A percentile compares a stretch with the other conserved stretches of the same genome.
Conservation (phyloP, 2,888 invertebrate genomes). For the Apotomis capreana region DNA sequence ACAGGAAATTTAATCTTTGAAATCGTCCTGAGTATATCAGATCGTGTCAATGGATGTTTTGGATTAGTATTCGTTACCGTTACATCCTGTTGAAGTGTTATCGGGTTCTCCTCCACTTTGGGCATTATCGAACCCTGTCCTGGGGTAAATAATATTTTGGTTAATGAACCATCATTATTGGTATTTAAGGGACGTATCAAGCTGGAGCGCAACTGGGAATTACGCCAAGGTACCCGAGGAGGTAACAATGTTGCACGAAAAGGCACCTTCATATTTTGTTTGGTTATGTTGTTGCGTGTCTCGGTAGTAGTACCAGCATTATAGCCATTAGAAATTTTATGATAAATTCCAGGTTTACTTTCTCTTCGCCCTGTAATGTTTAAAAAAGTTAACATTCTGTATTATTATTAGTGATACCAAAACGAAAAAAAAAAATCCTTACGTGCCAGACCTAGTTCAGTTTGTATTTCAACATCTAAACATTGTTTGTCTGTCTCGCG, state of each 20-base stretch:
- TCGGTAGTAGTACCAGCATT: neutral
- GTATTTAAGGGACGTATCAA: neutral
- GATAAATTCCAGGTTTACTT: neutral
- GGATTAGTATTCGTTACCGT: conserved; percentile 50
- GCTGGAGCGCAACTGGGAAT: neutral
- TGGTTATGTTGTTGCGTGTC: neutral
- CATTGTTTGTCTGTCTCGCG: neutral
- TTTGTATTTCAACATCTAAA: conserved; percentile 12
- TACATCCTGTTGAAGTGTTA: conserved; percentile 52
- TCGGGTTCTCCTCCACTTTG: conserved; percentile 45
- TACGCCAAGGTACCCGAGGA: conserved; percentile 2
- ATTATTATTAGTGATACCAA: neutral
- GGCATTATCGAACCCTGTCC: conserved; percentile 44
- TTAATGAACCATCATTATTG: conserved; percentile 50
- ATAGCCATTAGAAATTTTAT: neutral
- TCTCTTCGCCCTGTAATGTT: conserved; percentile 2
- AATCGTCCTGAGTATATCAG: conserved; percentile 64
- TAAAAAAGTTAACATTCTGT: neutral
- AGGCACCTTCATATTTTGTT: neutral
- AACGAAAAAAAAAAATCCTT: neutral
- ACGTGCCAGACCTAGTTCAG: neutral
- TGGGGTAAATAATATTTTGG: conserved; percentile 56
- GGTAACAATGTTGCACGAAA: neutral
- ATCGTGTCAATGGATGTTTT: conserved; percentile 55
- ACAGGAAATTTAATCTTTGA: conserved; percentile 64